Base-by-base conservation (phyloP, 2,797 vertebrate genomes). In the Dallia pectoralis region DNA sequence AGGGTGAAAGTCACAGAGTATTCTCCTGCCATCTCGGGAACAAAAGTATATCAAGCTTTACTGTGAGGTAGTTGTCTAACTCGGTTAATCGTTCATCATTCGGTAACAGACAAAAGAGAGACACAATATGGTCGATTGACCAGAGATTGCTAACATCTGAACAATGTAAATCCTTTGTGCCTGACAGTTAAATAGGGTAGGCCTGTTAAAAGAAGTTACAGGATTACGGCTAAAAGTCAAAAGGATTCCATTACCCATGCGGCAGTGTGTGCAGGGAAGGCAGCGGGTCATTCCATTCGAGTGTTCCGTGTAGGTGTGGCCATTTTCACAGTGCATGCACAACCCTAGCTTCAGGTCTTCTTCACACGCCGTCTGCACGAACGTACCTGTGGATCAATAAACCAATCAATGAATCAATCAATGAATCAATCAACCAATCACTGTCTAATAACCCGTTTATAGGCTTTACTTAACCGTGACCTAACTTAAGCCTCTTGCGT, bases 211-310 rank as follows among this genome's bases (percentile, higher is more conserved):
- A 29, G 27, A 16, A 4, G 29, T 29, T 6, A 15, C 27, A 70
- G 56, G 44, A 51, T 2, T 16, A 27, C 7, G 19, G 7, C 27
- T 30, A 19, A 51, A 22, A 32, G 30, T 27, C 0, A 64, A 11
- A n/a, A 14, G 47, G 32, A n/a, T n/a, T 49, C 33, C 0, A n/a
- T 87, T 91, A 94, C 93, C 93, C 78, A 56, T 83, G 79, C 91
- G 93, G 67, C 93, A 94, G 80, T 91, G 90, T 2, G 88, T 93
- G 9, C 93, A 94, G 15, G 89, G 92, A 80, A 94, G 76, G 74
- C 93, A 94, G 79, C 90, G 89, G 70, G 76, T 78, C 93, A 94
- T 93, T 72, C 93, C 93, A 8, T 92, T 94, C 74, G 92, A 88
- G 81, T 94, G 93, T 76, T 93, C 93, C 0, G 93, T 93, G 88